phyloP scores from a whole-genome alignment of 2,113 vertebrate genomes.

The Brienomyrus brachyistius region DNA sequence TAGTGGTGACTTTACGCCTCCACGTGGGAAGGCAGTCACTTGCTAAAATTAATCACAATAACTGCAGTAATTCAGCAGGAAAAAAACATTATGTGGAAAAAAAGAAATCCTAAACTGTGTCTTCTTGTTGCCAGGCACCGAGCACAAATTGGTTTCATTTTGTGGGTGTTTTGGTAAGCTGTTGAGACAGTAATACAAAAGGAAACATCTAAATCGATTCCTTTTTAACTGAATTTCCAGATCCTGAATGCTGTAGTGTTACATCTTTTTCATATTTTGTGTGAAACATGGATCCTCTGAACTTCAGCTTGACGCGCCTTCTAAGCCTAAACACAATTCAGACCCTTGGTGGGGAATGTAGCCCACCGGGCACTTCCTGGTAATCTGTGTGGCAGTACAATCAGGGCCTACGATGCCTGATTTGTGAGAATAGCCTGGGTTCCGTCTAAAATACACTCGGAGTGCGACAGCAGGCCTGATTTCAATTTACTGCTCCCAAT shows the following conservation, averaged over 20 bases:
- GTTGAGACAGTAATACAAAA: neutral
- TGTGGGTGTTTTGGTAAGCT: neutral
- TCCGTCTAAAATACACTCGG: neutral
- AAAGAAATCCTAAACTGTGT: neutral
- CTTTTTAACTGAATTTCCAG: neutral
- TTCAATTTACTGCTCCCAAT: neutral
- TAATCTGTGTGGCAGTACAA: neutral
- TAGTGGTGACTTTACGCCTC: neutral
- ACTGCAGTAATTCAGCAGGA: neutral
- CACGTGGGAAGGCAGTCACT: neutral
- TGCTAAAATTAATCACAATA: neutral
- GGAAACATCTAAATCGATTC: neutral
- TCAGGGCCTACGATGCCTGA: neutral
- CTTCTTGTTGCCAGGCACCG: neutral
- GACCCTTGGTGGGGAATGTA: constrained; percentile 1
- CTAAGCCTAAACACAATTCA: neutral
- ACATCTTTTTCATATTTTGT: neutral
- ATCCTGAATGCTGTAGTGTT: neutral
- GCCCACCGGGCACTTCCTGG: neutral
- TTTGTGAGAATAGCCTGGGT: neutral
- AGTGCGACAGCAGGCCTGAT: neutral
- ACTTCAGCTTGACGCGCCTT: neutral
- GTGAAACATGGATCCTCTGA: neutral
- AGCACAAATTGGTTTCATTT: neutral
- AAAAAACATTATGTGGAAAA: neutral